These are phyloP conservation scores for Timandra comae DNA, from an alignment of 2,888 invertebrate species.

Conservation along the genomic window DNA sequence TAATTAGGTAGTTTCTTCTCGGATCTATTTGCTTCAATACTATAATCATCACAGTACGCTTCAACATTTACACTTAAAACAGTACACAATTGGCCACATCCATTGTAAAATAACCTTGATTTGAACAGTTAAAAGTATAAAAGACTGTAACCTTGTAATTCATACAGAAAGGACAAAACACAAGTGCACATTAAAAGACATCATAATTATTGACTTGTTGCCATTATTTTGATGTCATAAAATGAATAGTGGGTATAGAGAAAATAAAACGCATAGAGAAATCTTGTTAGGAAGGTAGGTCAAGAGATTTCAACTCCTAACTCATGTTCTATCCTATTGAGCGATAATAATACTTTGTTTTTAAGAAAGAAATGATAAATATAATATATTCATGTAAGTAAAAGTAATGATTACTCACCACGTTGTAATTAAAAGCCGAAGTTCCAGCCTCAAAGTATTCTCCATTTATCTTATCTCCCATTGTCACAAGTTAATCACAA, in stretches of 20 bases:
- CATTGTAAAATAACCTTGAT: slow-evolving; percentile 19
- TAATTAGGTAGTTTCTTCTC: too few species aligned
- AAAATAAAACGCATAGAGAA: not conserved
- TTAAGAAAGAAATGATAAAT: too few species aligned
- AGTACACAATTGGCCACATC: slow-evolving; percentile 4
- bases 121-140: slow-evolving; percentile 8
- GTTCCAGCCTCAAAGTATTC: slow-evolving; percentile 62
- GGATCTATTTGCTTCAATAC: too few species aligned
- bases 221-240: too few species aligned
- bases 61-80: too few species aligned
- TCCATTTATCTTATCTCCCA: slow-evolving; percentile 65
- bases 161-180: slow-evolving; percentile 4
- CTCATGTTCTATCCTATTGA: too few species aligned
- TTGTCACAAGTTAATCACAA: slow-evolving; percentile 32
- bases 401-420: slow-evolving; percentile 52
- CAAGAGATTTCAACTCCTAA: too few species aligned
- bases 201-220: too few species aligned
- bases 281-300: not conserved
- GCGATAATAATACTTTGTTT: too few species aligned
- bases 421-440: slow-evolving; percentile 69
- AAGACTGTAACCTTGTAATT: slow-evolving; percentile 17
- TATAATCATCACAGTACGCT: too few species aligned
- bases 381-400: too few species aligned
- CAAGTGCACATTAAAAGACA: slow-evolving; percentile 3
- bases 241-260: not conserved